Conservation (phyloP, 2,888 invertebrate genomes). For the Nebria salina region DNA sequence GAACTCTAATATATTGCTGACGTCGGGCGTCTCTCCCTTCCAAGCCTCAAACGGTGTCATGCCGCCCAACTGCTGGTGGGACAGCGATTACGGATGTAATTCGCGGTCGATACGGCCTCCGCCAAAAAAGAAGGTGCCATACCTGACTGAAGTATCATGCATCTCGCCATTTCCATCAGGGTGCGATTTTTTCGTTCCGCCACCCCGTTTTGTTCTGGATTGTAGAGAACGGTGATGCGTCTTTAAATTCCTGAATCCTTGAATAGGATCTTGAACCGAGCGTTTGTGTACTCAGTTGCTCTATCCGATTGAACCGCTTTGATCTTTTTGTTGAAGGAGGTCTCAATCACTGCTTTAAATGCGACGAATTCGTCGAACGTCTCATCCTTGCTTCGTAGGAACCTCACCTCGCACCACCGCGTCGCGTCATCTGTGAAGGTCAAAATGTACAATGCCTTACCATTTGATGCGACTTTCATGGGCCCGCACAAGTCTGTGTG, state of each 20-base stretch:
- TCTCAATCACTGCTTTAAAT: neutral
- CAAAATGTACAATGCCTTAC: neutral
- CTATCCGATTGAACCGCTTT: neutral
- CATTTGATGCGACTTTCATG: neutral
- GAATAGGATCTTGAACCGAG: no score
- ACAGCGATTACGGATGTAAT: no score
- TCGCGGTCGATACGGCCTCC: no score
- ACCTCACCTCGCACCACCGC: no score
- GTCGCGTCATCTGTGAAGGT: neutral
- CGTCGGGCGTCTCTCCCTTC: no score
- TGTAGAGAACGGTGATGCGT: conserved; percentile 46
- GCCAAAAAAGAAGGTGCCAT: no score
- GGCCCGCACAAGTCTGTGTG: conserved; percentile 3
- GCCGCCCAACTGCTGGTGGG: no score
- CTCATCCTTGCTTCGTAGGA: neutral
- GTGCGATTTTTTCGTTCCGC: conserved; percentile 52
- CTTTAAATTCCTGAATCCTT: no score
- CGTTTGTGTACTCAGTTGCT: neutral
- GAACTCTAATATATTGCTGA: no score
- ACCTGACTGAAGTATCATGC: no score
- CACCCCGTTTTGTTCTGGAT: conserved; percentile 51
- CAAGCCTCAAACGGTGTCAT: no score
- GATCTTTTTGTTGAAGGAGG: neutral
- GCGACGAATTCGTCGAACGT: neutral
- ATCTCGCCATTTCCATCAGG: conserved; percentile 51